These are phyloP conservation scores for Phalanger gymnotis DNA, from an alignment of 2,797 vertebrate genomes.

Conservation along the genomic window DNA sequence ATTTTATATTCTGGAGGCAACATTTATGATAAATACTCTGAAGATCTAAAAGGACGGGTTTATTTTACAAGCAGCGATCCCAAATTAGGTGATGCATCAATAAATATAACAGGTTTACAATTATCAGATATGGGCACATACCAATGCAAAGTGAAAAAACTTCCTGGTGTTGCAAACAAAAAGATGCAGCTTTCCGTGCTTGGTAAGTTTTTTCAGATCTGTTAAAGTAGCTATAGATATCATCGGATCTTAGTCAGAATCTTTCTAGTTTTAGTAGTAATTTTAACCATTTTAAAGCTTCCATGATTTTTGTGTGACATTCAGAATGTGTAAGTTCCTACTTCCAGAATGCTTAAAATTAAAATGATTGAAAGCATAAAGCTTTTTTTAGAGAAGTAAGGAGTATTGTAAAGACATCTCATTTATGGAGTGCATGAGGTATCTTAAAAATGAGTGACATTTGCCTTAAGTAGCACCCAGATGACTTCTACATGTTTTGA, in stretches of 20 bases:
- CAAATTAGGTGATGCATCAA: conserved; percentile 91
- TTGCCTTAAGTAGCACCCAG: not conserved
- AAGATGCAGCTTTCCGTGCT: conserved; percentile 93
- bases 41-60: conserved; percentile 87
- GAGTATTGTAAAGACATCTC: not conserved
- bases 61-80: conserved; percentile 92
- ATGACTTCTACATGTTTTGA: not conserved
- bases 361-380: not conserved
- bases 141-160: conserved; percentile 97
- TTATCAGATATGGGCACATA: conserved; percentile 92
- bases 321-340: not conserved
- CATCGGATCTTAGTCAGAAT: not conserved
- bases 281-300: conserved; percentile 34
- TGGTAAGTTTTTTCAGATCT: conserved; percentile 86
- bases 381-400: not conserved
- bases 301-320: not conserved
- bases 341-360: not conserved
- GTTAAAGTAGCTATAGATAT: not conserved
- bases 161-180: conserved; percentile 90
- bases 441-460: not conserved
- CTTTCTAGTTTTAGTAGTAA: conserved; percentile 12
- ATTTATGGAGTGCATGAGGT: conserved; percentile 3
- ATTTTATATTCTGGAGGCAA: conserved; percentile 92
- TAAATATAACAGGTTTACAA: conserved; percentile 90
- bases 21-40: conserved; percentile 89